A percentile compares a stretch with the other conserved stretches of the same genome.
These are phyloP conservation scores for Ochotona curzoniae DNA, from an alignment of 2,113 vertebrate genomes.

Conservation along the genomic window DNA sequence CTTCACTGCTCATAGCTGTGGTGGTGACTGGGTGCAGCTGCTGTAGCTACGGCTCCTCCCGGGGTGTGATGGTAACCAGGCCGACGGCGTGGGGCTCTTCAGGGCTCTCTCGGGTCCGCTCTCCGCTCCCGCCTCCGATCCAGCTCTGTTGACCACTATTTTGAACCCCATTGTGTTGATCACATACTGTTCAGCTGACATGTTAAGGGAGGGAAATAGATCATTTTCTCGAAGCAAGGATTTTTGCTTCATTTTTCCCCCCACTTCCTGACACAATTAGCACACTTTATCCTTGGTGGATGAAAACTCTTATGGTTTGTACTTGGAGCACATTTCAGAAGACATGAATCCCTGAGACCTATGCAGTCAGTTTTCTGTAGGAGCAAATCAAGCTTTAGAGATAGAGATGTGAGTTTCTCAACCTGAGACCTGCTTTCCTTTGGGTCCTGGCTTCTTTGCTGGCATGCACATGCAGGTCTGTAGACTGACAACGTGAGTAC, in stretches of 20 bases:
- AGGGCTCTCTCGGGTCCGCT: too few species aligned
- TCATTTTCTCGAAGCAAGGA: constrained; percentile 19
- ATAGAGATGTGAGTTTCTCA: neutral
- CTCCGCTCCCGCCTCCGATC: too few species aligned
- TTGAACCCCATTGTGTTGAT: neutral
- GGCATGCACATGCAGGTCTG: neutral
- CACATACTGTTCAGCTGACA: neutral
- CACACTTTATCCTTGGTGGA: neutral
- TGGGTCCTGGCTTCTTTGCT: constrained; percentile 47
- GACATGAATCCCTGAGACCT: constrained; percentile 32
- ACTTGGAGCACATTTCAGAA: constrained; percentile 57
- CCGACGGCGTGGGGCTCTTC: too few species aligned
- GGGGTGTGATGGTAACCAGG: too few species aligned
- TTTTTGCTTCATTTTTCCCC: constrained; percentile 38
- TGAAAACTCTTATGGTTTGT: constrained; percentile 14
- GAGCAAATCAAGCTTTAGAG: constrained; percentile 41
- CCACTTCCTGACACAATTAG: constrained; percentile 45
- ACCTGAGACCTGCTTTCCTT: constrained; percentile 63
- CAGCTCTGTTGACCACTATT: neutral
- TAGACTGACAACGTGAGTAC: constrained; percentile 35
- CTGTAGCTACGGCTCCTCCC: too few species aligned
- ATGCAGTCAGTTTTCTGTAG: constrained; percentile 38
- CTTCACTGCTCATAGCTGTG: too few species aligned
- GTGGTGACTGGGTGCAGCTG: too few species aligned
- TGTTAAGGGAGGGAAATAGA: neutral